These are phyloP conservation scores for Cosmopolites sordidus DNA, from an alignment of 2,888 invertebrate species.

Conservation along the genomic window DNA sequence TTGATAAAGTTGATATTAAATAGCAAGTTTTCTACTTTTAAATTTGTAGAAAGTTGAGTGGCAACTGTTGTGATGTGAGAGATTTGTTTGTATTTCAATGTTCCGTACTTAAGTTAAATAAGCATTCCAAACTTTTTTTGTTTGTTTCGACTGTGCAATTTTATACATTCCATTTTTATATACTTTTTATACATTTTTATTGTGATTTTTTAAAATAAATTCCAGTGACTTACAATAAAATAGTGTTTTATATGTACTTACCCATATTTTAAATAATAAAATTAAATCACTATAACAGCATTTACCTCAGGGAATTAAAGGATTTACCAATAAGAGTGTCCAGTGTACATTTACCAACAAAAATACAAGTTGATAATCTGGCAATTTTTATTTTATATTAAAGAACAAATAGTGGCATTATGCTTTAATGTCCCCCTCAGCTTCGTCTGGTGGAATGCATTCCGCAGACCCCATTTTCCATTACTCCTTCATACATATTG, in stretches of 20 bases:
- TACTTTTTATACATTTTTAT: slow-evolving; percentile 23
- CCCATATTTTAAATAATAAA: slow-evolving; percentile 11
- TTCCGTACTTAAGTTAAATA: slow-evolving; percentile 13
- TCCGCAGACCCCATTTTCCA: no score
- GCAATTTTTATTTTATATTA: no score
- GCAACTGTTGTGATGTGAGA: not conserved
- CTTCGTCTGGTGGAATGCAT: no score
- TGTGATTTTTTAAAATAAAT: slow-evolving; percentile 33
- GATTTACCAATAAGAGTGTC: no score
- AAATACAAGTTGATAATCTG: no score
- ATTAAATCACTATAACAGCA: no score
- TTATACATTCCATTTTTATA: slow-evolving; percentile 26
- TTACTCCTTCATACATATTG: no score
- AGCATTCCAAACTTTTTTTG: slow-evolving; percentile 17
- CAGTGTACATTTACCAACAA: no score
- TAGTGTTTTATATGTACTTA: no score
- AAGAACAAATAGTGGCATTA: no score
- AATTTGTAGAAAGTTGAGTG: not conserved
- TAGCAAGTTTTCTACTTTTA: not conserved
- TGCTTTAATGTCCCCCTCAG: no score
- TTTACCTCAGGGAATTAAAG: no score
- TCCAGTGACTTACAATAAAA: slow-evolving; percentile 9
- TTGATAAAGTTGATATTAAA: not conserved
- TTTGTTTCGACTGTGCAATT: slow-evolving; percentile 24
- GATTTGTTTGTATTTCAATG: slow-evolving; percentile 2